Percentiles rank a stretch among this genome's conserved stretches.
Evolutionary conservation across 2,113 vertebrate species (phyloP).

Genomic region (Ceuthmochares aereus): DNA sequence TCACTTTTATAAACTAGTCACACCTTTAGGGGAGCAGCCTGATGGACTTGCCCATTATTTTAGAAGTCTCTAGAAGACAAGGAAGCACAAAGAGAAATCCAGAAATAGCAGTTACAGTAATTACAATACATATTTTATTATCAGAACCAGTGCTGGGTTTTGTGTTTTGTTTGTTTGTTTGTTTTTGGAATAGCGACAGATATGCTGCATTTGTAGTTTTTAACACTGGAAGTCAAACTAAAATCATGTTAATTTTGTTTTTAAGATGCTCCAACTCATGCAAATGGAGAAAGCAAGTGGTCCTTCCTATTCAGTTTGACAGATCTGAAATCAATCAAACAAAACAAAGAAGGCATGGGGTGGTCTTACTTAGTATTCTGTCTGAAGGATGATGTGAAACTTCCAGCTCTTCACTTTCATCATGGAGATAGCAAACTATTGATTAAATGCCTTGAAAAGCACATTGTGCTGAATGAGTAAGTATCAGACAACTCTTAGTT

Average conservation of each 20-base stretch:
- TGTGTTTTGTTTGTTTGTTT: not conserved
- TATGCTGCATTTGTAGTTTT: not conserved
- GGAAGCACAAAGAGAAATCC: not conserved
- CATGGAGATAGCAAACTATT: conserved; percentile 89
- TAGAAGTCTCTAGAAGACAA: not conserved
- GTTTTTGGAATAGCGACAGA: not conserved
- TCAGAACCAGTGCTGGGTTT: not conserved
- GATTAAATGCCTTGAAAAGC: conserved; percentile 89
- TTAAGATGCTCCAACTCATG: conserved; percentile 78
- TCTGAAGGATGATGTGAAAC: conserved; percentile 85
- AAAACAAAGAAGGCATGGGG: conserved; percentile 88
- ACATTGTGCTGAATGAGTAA: conserved; percentile 88
- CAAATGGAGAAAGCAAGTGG: conserved; percentile 86
- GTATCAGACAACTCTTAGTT: conserved; percentile 67
- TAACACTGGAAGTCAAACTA: conserved; percentile 10
- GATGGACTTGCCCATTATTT: not conserved
- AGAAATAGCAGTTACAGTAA: not conserved
- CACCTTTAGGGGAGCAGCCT: not conserved
- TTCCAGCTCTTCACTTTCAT: conserved; percentile 94
- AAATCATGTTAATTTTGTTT: conserved; percentile 71
- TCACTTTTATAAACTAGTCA: not conserved
- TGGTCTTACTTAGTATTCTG: conserved; percentile 90
- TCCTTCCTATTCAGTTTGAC: conserved; percentile 88
- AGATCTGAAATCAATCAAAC: conserved; percentile 89
- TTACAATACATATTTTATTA: rapidly evolving